Evolutionary conservation across 2,113 vertebrate species (phyloP).

Genomic region (Suncus etruscus): DNA sequence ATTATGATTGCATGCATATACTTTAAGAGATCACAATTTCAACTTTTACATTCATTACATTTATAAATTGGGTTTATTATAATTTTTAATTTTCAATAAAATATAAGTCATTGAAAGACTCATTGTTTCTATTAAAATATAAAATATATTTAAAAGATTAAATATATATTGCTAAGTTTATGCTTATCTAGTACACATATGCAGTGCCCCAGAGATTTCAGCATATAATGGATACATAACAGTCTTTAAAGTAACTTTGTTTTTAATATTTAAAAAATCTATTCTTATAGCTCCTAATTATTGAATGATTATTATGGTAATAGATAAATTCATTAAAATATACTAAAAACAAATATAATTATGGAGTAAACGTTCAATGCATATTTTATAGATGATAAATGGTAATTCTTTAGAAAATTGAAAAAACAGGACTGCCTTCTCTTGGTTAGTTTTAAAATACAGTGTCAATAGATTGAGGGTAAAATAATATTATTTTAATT

Average conservation of each 20-base stretch:
- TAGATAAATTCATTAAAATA: neutral
- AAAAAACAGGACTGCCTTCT: neutral
- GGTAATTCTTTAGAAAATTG: conserved; percentile 36
- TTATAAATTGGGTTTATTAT: too few relatives aligned
- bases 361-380: neutral
- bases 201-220: neutral
- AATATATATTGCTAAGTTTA: conserved; percentile 2
- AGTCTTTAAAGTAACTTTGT: neutral
- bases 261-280: neutral
- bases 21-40: too few relatives aligned
- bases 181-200: neutral
- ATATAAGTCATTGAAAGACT: neutral
- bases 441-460: conserved; percentile 32
- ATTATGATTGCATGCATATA: too few relatives aligned
- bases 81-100: neutral
- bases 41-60: too few relatives aligned
- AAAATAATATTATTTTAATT: neutral
- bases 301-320: neutral
- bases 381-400: neutral
- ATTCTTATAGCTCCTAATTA: neutral
- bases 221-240: neutral
- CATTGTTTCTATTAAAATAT: conserved; percentile 1
- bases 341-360: conserved; percentile 1
- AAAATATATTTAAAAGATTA: neutral
- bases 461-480: neutral